phyloP scores from a whole-genome alignment of 2,797 vertebrate species.

The Danionella dracula region DNA sequence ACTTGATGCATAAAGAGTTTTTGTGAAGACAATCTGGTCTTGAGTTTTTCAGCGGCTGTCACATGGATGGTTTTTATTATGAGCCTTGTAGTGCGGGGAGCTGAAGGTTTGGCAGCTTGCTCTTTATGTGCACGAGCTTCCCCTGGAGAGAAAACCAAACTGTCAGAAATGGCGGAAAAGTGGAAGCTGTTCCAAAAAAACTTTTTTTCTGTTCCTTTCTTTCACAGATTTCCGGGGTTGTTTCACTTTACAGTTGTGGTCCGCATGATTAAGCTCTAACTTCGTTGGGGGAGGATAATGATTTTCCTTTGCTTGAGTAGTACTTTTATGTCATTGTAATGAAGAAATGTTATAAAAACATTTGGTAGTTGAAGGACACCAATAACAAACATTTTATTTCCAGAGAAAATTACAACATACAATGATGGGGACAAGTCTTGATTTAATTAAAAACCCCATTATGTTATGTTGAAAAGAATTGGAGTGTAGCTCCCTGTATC shows the following conservation, averaged over 20 bases:
- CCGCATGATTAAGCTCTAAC: not conserved
- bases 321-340: too few species aligned
- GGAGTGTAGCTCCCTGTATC: too few species aligned
- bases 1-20: constrained; percentile 12
- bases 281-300: not conserved
- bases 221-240: not conserved
- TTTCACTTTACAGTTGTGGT: too few species aligned
- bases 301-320: too few species aligned
- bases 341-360: too few species aligned
- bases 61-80: constrained; percentile 24
- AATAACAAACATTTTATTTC: too few species aligned
- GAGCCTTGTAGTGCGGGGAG: not conserved
- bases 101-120: constrained; percentile 2
- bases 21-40: constrained; percentile 5
- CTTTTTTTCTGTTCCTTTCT: not conserved
- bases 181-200: not conserved
- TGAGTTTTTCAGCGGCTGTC: not conserved
- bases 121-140: not conserved
- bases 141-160: not conserved
- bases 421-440: too few species aligned
- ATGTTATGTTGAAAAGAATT: too few species aligned
- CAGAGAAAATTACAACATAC: too few species aligned
- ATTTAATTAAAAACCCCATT: too few species aligned
- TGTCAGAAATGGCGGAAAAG: not conserved
- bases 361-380: too few species aligned